Conservation (phyloP, 2,113 vertebrate genomes). For the Ceratotherium simum region DNA sequence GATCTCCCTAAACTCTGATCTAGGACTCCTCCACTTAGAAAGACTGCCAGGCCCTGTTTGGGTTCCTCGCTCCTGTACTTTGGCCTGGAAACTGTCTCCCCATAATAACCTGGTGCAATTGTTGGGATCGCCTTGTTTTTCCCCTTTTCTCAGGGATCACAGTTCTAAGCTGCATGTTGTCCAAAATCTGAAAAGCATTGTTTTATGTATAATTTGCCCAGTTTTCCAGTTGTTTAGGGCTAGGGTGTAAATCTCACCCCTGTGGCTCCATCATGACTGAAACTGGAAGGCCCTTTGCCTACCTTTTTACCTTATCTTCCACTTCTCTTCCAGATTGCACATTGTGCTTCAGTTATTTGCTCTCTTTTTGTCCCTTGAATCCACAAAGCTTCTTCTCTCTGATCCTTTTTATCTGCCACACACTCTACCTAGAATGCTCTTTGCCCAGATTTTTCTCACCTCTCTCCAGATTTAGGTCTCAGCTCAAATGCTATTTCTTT, state of each 20-base stretch:
- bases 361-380: neutral
- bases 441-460: neutral
- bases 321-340: neutral
- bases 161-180: neutral
- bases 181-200: neutral
- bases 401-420: neutral
- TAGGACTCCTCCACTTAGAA: neutral
- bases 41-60: neutral
- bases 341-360: neutral
- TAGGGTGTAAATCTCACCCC: neutral
- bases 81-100: neutral
- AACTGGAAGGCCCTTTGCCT: neutral
- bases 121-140: neutral
- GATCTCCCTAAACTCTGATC: neutral
- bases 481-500: neutral
- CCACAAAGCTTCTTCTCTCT: neutral
- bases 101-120: neutral
- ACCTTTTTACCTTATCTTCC: neutral
- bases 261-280: neutral
- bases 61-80: neutral
- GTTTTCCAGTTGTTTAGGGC: neutral
- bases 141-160: neutral
- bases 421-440: neutral
- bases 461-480: neutral
- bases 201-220: neutral